phyloP scores from a whole-genome alignment of 2,797 vertebrate species.

The Hyperoplus lanceolatus region DNA sequence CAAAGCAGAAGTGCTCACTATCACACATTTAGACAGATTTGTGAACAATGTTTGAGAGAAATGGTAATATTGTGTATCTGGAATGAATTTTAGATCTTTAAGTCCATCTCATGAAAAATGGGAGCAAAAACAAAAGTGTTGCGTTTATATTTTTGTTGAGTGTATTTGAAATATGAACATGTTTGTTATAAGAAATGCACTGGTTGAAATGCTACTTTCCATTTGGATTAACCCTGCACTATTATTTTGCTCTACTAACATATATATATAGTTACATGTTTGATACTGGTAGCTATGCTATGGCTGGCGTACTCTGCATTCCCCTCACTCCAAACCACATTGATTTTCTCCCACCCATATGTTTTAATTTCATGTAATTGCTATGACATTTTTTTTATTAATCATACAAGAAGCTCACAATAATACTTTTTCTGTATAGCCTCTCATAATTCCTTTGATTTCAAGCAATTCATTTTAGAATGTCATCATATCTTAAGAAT shows the following conservation, averaged over 20 bases:
- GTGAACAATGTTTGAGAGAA: no score
- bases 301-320: constrained; percentile 85
- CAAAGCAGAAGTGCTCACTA: no score
- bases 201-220: constrained; percentile 22
- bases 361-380: constrained; percentile 22
- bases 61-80: no score
- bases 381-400: constrained; percentile 13
- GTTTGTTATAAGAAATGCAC: constrained; percentile 23
- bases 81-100: no score
- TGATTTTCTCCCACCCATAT: constrained; percentile 51
- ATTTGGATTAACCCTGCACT: constrained; percentile 41
- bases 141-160: no score
- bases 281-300: constrained; percentile 86
- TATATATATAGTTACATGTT: constrained; percentile 69
- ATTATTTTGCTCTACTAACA: constrained; percentile 67
- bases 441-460: constrained; percentile 2
- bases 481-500: background rate
- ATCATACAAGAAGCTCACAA: constrained; percentile 44
- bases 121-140: no score
- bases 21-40: no score
- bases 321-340: constrained; percentile 73
- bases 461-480: background rate
- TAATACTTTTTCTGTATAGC: constrained; percentile 45
- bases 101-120: no score
- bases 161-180: constrained; percentile 20